Evolutionary conservation across 2,888 invertebrate genomes (phyloP), one percentile per base, ranked within the genome.

Genomic region (Labia minor): DNA sequence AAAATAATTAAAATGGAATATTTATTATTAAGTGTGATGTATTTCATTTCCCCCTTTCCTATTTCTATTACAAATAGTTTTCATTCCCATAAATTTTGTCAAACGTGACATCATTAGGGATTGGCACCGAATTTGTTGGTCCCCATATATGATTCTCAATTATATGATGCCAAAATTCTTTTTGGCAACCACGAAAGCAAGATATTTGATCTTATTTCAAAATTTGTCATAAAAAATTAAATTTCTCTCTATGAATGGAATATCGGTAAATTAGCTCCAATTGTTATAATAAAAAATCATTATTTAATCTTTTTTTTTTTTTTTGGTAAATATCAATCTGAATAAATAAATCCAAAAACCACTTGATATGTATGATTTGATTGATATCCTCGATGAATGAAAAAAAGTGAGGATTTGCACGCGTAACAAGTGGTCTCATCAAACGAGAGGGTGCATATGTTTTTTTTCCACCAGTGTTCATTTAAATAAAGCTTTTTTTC

Each of bases 101-200:
- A 16, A 14, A 14, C 49, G 3, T 49, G 49, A 8, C 49, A 49
- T 49, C n/a, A 49, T 49, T 49, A 49, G 49, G 14, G 14, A 49
- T 49, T 49, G 49, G 49, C 49, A 49, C 49, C n/a, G 49, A 49
- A 49, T 49, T 49, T 49, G 49, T 49, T 49, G 49, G 49, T 49
- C 16, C 49, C 14, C 49, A n/a, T 11, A 4, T n/a, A 49, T 49
- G 14, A 49, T 49, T 49, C 49, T 14, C 49, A 16, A 49, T 49
- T 3, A 49, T 3, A 16, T 16, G 2, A 49, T 49, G 49, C 49
- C 49, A 49, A 49, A 49, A 49, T n/a, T 8, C 14, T n/a, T 49
- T n/a, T 49, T 49, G 49, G 49, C 49, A 49, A 49, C 49, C 49
- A 8, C 6, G 8, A 26, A 8, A 49, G 49, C 49, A 49, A 49